Evolutionary conservation across 2,797 vertebrate species (phyloP), one percentile per base, ranked within the genome.

Genomic region (Sebastes itinus): DNA sequence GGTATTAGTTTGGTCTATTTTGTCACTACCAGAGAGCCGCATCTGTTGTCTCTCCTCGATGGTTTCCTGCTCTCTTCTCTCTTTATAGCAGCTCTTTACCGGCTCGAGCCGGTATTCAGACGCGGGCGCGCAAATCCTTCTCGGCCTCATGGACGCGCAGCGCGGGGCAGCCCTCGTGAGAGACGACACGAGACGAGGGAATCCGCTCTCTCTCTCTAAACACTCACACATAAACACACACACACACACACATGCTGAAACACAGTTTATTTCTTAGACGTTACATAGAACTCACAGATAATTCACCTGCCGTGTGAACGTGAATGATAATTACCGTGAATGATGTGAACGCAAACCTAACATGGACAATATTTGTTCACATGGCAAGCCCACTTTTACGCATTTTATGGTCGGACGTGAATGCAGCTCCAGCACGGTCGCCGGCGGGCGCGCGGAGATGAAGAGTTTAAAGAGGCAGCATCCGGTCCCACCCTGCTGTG

Each of bases 71-170:
- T 38, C 35, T 38, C 35, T 14, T 38, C 13, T 38, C 35, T 85
- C 13, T 80, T 78, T 73, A 30, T 75, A 46, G 64, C 85, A 85
- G 90, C 86, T 89, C 89, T 82, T 80, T 88, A 94, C 95, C 92
- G 94, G 95, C 91, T 95, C 66, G 6, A 95, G 94, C 95, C 92
- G 93, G 95, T 94, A 93, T 92, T 87, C 62, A 62, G 16, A 73
- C 88, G 85, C 63, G 91, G 8, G 67, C 81, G 74, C 90, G 90
- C 89, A 65, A 46, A 22, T 49, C 1, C 2, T 6, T 6, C 61
- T 25, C 8, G 7, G 7, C 32, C 1, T 65, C 87, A 27, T 25
- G 92, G 82, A 88, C 79, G 92, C 89, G 92, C 91, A 56, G 35
- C 35, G 35, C 35, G 35, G 6, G 22, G 28, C 18, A 42, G 32